Conservation (phyloP, 2,888 invertebrate genomes). For the Xylophagus ater region DNA sequence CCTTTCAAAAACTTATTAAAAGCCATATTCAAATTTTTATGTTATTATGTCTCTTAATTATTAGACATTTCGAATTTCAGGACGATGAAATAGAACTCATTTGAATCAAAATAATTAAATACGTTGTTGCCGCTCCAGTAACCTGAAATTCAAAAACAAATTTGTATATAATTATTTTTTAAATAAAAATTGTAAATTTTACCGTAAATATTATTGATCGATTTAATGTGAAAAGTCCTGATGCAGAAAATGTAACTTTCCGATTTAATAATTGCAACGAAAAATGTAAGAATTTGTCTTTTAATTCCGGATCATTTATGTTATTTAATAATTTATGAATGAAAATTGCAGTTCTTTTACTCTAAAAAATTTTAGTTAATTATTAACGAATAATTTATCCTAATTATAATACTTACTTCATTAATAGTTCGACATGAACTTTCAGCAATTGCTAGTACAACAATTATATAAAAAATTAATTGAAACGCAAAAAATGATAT, state of each 20-base stretch:
- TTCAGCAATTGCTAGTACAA: constrained; percentile 9
- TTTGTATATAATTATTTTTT: background rate
- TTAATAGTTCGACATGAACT: constrained; percentile 2
- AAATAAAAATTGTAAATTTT: constrained; percentile 8
- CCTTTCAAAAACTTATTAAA: too few relatives aligned
- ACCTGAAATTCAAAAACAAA: constrained; percentile 18
- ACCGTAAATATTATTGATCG: constrained; percentile 22
- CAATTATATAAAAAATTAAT: constrained; percentile 10
- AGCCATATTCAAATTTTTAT: too few relatives aligned
- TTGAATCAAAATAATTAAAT: constrained; percentile 22
- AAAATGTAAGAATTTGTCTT: constrained; percentile 13
- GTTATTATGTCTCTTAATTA: too few relatives aligned
- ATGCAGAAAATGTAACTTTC: constrained; percentile 22
- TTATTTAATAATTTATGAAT: constrained; percentile 17
- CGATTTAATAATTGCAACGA: constrained; percentile 22
- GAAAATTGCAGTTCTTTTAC: constrained; percentile 15
- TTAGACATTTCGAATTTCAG: too few relatives aligned
- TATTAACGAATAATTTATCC: too few relatives aligned
- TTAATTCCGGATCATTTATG: constrained; percentile 11
- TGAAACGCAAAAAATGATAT: constrained; percentile 13
- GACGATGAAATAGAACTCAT: constrained; percentile 13
- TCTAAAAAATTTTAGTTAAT: constrained; percentile 20
- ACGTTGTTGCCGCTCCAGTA: constrained; percentile 20
- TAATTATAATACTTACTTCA: constrained; percentile 13
- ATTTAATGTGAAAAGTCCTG: constrained; percentile 23